These are phyloP conservation scores for Amphilophus citrinellus DNA, from an alignment of 2,113 vertebrate species.

Conservation along the genomic window DNA sequence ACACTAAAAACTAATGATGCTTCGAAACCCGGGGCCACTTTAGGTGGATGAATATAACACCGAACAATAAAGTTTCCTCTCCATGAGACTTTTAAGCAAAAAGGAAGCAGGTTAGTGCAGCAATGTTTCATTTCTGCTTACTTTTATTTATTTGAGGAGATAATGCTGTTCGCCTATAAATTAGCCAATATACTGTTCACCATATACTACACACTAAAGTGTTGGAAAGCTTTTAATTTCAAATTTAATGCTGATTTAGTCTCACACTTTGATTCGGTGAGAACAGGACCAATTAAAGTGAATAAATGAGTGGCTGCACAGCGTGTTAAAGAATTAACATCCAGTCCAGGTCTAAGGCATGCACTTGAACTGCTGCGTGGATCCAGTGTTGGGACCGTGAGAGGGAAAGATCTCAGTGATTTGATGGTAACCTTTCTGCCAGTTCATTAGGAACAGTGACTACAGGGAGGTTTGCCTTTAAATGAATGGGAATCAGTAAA, in stretches of 20 bases:
- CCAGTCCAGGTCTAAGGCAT: rapidly evolving
- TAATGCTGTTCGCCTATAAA: neutral
- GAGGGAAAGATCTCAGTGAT: no score
- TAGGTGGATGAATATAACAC: neutral
- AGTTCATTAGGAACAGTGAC: neutral
- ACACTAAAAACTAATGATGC: neutral
- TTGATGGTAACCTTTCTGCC: neutral
- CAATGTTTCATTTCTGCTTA: neutral
- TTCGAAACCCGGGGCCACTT: neutral
- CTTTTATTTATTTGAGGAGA: neutral
- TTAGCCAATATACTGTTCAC: neutral
- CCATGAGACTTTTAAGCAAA: neutral
- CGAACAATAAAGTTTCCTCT: neutral
- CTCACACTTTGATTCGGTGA: neutral
- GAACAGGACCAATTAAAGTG: rapidly evolving
- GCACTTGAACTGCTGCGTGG: neutral
- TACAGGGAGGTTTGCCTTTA: neutral
- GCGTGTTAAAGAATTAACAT: no score
- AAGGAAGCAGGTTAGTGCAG: neutral
- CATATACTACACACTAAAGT: neutral
- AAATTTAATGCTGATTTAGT: neutral
- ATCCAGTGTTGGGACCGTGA: no score
- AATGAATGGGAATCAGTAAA: neutral
- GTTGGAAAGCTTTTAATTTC: neutral
- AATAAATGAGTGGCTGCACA: neutral